A percentile compares a stretch with the other conserved stretches of the same genome.
Evolutionary conservation across 2,797 vertebrate species (phyloP).

Genomic region (Harpagifer antarcticus): DNA sequence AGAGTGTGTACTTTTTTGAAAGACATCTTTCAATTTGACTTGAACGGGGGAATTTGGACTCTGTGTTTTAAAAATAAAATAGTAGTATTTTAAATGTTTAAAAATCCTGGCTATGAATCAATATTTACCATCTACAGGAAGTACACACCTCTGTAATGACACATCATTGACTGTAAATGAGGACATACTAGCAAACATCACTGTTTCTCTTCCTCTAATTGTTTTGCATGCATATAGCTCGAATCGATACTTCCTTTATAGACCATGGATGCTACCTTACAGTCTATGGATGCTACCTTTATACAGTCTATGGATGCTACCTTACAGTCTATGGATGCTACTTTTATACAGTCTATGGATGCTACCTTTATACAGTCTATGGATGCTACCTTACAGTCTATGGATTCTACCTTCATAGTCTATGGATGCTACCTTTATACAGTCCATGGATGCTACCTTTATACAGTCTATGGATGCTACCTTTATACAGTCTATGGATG

Average conservation of each 20-base stretch:
- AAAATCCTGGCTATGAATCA: neutral
- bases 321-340: too few relatives aligned
- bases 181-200: conserved; percentile 4
- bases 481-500: too few relatives aligned
- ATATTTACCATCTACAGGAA: neutral
- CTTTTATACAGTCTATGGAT: too few relatives aligned
- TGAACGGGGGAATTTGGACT: neutral
- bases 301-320: too few relatives aligned
- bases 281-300: too few relatives aligned
- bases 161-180: too few relatives aligned
- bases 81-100: neutral
- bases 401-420: conserved; percentile 20
- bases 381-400: too few relatives aligned
- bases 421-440: too few relatives aligned
- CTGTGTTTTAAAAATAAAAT: neutral
- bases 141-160: too few relatives aligned
- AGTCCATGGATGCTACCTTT: conserved; percentile 10
- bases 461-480: too few relatives aligned
- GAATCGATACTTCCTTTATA: too few relatives aligned
- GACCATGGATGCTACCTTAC: conserved; percentile 12
- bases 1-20: neutral
- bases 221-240: conserved; percentile 55
- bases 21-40: neutral
- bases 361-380: conserved; percentile 11
- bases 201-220: conserved; percentile 40